Evolutionary conservation across 2,888 invertebrate genomes (phyloP), one percentile per base, ranked within the genome.

Genomic region (Apotomis betuletana): DNA sequence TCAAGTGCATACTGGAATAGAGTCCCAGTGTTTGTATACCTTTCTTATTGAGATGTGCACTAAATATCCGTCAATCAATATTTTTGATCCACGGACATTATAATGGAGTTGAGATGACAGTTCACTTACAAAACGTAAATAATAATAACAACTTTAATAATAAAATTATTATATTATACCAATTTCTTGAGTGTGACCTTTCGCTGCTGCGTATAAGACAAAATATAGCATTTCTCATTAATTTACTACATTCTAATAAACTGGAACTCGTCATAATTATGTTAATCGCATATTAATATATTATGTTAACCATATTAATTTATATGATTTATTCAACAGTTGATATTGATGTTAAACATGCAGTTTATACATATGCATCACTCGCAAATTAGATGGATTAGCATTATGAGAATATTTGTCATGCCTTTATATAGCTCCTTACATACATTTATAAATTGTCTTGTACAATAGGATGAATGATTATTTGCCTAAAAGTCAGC

Each of bases 281-380:
- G 57, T 62, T 54, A 70, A 59, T 59, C 3, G 36, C 4, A 8
- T 27, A 46, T 49, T 13, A 58, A 67, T 67, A 13, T 51, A 58
- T 65, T 44, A 13, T 36, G 0, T 12, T 6, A n/a, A 0, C 27
- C 12, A 59, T 65, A 44, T 38, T 57, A 61, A 55, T 55, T 49
- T 49, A 3, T 60, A 65, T 60, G 59, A 70, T 61, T 67, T 55
- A 71, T 71, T 61, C n/a, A 54, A 67, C 49, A 46, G 60, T 38
- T 60, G 5, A 46, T 46, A 59, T 64, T 51, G 9, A 38, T 38
- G 51, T 62, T 6, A 52, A 51, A 38, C 38, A 64, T 44, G 54
- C 4, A 5, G 51, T 63, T 13, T 63, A 64, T 64, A 44, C 44
- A 70, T 67, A 71, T 57, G 49, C 41, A 46, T 49, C 13, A 54